Evolutionary conservation across 1,140 invertebrate species (phyloP), one percentile per base, ranked within the genome.

Genomic region (Wasmannia auropunctata): DNA sequence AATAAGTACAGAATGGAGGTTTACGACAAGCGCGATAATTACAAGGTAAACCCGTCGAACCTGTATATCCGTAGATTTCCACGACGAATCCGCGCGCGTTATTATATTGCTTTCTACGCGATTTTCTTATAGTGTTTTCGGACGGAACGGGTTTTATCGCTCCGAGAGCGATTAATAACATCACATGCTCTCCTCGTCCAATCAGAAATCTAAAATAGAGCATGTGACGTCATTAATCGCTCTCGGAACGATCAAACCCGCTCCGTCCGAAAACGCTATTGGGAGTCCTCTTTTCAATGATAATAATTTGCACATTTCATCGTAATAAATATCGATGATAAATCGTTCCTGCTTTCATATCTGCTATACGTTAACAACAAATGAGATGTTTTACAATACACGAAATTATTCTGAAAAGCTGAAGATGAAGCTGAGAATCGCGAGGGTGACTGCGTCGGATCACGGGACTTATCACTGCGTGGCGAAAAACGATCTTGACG

Each of bases 381-480:
- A 62, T 49, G 25, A 31, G 43, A n/a, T 46, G 11, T 51, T 31
- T 70, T 54, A 51, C 49, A 56, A 70, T 81, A 43, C 58, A 40
- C 11, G 54, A 85, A 25, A 49, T 46, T 56, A 74, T 74, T 74
- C 5, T 43, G 6, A 83, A 83, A 83, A 96, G 95, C 90, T 96
- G 69, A 96, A 96, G 91, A 98, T 98, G 97, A 96, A 96, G 54
- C 93, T 98, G 51, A 98, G 97, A 72, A 97, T 99, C 31, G 96
- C 96, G 0, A 96, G 96, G 67, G 93, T 98, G 28, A 95, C 95
- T 28, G 93, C 95, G 16, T 91, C 96, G 51, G 98, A 99, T 96
- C 93, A 96, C 81, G 96, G 97, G 14, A 95, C 96, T 54, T 99
- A 98, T 93, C 96, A 97, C 89, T 99, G 98, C 92, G 96, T 98